Conservation (phyloP, 2,797 vertebrate genomes). For the Catostomus latipinnis region DNA sequence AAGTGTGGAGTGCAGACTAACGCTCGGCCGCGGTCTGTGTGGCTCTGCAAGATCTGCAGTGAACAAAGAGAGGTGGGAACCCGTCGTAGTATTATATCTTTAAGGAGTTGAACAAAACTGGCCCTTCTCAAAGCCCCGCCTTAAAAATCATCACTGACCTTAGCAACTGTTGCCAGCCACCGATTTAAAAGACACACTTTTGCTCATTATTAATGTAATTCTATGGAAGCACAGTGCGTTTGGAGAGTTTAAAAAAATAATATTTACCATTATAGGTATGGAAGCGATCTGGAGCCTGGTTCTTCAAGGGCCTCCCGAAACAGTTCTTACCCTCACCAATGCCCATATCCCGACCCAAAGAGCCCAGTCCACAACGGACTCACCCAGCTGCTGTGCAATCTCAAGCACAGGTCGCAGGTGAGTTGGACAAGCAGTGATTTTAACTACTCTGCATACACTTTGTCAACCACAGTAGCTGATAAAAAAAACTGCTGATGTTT, state of each 20-base stretch:
- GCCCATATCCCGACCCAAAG: slow-evolving; percentile 84
- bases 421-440: not conserved
- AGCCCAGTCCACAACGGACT: slow-evolving; percentile 58
- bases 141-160: too few species aligned
- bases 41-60: slow-evolving; percentile 98
- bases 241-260: too few species aligned
- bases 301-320: slow-evolving; percentile 97
- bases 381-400: slow-evolving; percentile 67
- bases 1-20: slow-evolving; percentile 92
- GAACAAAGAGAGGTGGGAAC: slow-evolving; percentile 93
- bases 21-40: slow-evolving; percentile 86
- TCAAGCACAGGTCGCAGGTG: slow-evolving; percentile 71
- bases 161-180: not conserved
- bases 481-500: not conserved
- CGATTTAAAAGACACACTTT: too few species aligned
- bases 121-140: not conserved
- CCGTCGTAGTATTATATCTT: not conserved
- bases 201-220: too few species aligned
- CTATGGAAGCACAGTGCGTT: too few species aligned
- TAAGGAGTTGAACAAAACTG: not conserved
- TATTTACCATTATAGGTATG: slow-evolving; percentile 82
- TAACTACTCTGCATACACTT: too few species aligned
- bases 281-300: slow-evolving; percentile 98
- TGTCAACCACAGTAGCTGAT: too few species aligned
- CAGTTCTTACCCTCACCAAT: slow-evolving; percentile 92